phyloP scores from a whole-genome alignment of 1,140 invertebrate genomes.

The Octopus bimaculoides region DNA sequence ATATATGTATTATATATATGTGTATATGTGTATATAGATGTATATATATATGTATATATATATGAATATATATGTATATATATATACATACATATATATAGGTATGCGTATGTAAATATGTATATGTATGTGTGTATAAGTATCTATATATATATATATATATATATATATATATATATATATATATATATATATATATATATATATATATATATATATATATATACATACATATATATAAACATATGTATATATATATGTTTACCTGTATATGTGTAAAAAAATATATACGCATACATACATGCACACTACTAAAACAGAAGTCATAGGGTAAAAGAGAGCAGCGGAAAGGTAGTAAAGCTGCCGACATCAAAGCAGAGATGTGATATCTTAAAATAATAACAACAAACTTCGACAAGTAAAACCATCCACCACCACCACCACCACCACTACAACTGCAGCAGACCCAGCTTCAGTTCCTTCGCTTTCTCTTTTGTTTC shows the following conservation, averaged over 20 bases:
- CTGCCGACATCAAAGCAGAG: too few species aligned
- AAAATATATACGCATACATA: too few species aligned
- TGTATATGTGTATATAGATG: not conserved
- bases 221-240: not conserved
- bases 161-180: not conserved
- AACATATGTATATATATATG: not conserved
- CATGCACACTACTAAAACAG: too few species aligned
- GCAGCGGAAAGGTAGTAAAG: too few species aligned
- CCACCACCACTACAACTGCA: too few species aligned
- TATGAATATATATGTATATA: not conserved
- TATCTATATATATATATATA: not conserved
- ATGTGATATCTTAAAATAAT: too few species aligned
- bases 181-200: not conserved
- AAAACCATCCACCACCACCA: too few species aligned
- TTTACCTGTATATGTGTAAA: not conserved
- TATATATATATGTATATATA: not conserved
- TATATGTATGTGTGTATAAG: not conserved
- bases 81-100: not conserved
- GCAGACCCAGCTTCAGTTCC: too few species aligned
- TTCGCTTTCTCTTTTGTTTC: too few species aligned
- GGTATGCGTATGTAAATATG: not conserved
- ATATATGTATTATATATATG: not conserved
- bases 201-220: not conserved
- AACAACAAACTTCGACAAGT: too few species aligned
- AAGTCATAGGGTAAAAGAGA: too few species aligned